These are phyloP conservation scores for Ormyrus nitidulus DNA, from an alignment of 2,888 invertebrate species.

Conservation along the genomic window DNA sequence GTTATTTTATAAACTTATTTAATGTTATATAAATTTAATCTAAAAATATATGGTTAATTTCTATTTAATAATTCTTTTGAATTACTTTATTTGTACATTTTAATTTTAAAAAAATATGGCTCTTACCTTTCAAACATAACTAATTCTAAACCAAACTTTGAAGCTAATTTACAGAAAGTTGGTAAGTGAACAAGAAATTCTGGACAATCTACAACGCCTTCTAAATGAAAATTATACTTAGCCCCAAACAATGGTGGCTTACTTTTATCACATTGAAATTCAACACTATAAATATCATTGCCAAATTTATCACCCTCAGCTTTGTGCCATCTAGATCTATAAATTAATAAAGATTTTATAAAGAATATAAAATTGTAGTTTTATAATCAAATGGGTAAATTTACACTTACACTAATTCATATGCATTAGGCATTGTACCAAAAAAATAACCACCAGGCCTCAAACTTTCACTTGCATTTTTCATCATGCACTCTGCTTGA, in stretches of 20 bases:
- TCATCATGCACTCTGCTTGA: conserved; percentile 94
- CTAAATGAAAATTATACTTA: conserved; percentile 95
- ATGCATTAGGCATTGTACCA: conserved; percentile 96
- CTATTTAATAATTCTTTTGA: background rate
- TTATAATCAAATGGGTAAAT: background rate
- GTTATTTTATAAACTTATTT: too few relatives aligned
- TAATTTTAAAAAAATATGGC: background rate
- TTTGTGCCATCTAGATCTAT: conserved; percentile 79
- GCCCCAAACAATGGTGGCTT: conserved; percentile 94
- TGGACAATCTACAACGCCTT: conserved; percentile 98
- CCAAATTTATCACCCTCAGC: conserved; percentile 81
- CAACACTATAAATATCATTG: conserved; percentile 87
- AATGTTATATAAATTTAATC: too few relatives aligned
- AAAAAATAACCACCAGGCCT: conserved; percentile 95
- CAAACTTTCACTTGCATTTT: conserved; percentile 93
- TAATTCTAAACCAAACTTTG: conserved; percentile 84
- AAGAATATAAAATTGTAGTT: background rate
- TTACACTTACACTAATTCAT: conserved; percentile 86
- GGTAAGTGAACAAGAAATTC: conserved; percentile 98
- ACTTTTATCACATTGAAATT: conserved; percentile 80
- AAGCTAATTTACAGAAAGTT: conserved; percentile 84
- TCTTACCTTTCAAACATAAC: conserved; percentile 79
- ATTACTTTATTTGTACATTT: background rate
- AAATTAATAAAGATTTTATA: conserved; percentile 25
- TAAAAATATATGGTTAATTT: too few relatives aligned